Evolutionary conservation across 92 coral and sea anemone genomes (phyloP).

Genomic region (Parazoanthus atlanticus): DNA sequence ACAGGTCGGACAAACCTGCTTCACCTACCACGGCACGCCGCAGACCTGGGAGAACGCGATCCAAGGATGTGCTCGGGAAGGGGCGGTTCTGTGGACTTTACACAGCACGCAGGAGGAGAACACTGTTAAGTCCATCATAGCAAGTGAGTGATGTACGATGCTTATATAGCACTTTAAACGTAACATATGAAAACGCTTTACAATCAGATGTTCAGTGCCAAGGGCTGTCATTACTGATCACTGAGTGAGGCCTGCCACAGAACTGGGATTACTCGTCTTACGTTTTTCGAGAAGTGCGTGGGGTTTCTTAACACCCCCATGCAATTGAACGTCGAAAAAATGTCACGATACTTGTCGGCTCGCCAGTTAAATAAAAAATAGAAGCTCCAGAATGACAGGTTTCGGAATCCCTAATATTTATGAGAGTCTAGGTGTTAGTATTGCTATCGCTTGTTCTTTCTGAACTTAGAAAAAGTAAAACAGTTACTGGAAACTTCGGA

Average conservation of each 20-base stretch:
- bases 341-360: background rate
- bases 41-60: conserved; percentile 77
- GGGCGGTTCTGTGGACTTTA: conserved; percentile 72
- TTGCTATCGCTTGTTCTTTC: too few relatives aligned
- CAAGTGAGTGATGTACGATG: conserved; percentile 24
- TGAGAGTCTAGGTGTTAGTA: too few relatives aligned
- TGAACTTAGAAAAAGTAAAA: too few relatives aligned
- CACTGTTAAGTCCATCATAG: conserved; percentile 46
- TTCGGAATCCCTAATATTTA: too few relatives aligned
- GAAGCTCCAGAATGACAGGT: background rate
- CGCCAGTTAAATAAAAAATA: background rate
- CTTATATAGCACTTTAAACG: background rate
- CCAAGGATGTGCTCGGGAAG: conserved; percentile 68
- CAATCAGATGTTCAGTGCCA: too few relatives aligned
- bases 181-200: too few relatives aligned
- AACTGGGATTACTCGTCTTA: too few relatives aligned
- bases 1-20: conserved; percentile 62
- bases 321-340: background rate
- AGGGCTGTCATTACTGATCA: too few relatives aligned
- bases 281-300: too few relatives aligned
- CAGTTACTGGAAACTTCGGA: too few relatives aligned
- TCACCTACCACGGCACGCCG: conserved; percentile 52
- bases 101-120: conserved; percentile 60
- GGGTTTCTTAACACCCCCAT: too few relatives aligned
- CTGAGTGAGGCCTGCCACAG: too few relatives aligned